A percentile compares a stretch with the other conserved stretches of the same genome.
Evolutionary conservation across 1,140 invertebrate genomes (phyloP).

Genomic region (Andrena cerasifolii): DNA sequence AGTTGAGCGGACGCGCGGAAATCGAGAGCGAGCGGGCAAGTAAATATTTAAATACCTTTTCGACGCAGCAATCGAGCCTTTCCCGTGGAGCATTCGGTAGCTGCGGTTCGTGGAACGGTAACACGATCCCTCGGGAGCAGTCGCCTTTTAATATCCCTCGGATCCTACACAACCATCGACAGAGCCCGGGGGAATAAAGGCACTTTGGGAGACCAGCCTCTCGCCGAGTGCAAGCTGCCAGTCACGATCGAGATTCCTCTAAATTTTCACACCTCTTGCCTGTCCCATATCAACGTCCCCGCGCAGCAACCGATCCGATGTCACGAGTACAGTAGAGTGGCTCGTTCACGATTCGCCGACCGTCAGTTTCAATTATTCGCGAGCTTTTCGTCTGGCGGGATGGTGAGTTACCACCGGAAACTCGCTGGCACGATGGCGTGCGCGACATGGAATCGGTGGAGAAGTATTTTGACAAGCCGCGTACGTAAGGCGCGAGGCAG

Average conservation of each 20-base stretch:
- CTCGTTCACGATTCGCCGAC: neutral
- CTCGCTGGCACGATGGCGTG: too few relatives aligned
- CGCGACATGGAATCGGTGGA: neutral
- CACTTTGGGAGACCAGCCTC: neutral
- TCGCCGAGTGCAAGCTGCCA: neutral
- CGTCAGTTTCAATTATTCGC: neutral
- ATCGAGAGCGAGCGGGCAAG: neutral
- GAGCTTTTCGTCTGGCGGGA: neutral
- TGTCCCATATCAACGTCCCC: neutral
- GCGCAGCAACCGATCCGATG: too few relatives aligned
- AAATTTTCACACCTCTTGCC: neutral
- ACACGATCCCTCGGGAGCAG: neutral
- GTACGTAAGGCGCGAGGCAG: neutral
- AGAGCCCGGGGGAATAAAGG: neutral
- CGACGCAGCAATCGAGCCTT: constrained; percentile 18
- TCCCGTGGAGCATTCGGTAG: constrained; percentile 15
- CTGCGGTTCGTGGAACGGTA: constrained; percentile 1
- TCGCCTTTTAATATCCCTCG: neutral
- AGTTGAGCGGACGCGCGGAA: neutral
- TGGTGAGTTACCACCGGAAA: too few relatives aligned
- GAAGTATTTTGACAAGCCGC: constrained; percentile 38
- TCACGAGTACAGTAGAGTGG: neutral
- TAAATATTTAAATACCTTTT: constrained; percentile 52
- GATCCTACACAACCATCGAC: neutral
- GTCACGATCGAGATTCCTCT: neutral